Evolutionary conservation across 2,888 invertebrate species (phyloP).

Genomic region (Kuschelorhynchus macadamiae): DNA sequence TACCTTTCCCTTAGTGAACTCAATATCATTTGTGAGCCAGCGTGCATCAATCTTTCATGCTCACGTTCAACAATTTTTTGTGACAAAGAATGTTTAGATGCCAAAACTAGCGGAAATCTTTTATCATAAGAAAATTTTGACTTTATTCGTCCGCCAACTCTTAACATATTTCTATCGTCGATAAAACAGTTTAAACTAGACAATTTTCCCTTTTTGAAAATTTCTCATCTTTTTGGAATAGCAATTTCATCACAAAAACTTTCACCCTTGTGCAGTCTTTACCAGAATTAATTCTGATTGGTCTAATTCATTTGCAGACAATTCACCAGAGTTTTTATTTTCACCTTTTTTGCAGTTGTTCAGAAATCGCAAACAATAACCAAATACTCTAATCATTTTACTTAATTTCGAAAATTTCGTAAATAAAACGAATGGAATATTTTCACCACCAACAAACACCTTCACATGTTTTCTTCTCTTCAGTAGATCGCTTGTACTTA

Average conservation of each 20-base stretch:
- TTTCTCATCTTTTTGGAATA: not conserved
- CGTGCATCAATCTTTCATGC: constrained; percentile 10
- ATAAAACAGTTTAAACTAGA: not conserved
- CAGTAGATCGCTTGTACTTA: too few relatives aligned
- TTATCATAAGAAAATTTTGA: too few relatives aligned
- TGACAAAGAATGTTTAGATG: not conserved
- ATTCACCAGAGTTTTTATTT: not conserved
- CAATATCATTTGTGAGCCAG: constrained; percentile 11
- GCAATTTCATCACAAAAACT: not conserved
- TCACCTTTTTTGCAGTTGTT: not conserved
- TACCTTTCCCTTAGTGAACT: constrained; percentile 2
- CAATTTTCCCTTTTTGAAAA: not conserved
- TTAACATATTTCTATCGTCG: not conserved
- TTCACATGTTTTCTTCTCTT: too few relatives aligned
- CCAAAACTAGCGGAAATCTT: too few relatives aligned
- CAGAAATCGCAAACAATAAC: not conserved
- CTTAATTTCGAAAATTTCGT: too few relatives aligned
- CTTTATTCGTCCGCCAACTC: too few relatives aligned
- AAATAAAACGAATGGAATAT: not conserved
- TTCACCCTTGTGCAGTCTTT: not conserved
- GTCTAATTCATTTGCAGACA: not conserved
- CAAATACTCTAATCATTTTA: not conserved
- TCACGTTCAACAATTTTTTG: constrained; percentile 6
- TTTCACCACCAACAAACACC: not conserved
- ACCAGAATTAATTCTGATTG: not conserved